phyloP scores from a whole-genome alignment of 2,797 vertebrate genomes.

The Fratercula arctica region DNA sequence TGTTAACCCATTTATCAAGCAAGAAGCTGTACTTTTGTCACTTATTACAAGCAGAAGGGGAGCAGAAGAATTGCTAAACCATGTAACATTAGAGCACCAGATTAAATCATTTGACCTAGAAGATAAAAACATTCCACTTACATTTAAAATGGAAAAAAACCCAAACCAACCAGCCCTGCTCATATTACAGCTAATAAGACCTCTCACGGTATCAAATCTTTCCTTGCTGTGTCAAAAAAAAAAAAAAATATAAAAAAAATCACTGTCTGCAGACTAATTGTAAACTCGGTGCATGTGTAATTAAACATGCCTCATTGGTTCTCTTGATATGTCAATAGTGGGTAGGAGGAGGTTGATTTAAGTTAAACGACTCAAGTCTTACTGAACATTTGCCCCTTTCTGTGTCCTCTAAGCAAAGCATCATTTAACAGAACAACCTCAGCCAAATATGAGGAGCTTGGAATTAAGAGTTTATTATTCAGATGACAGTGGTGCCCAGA shows the following conservation, averaged over 20 bases:
- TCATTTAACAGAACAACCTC: slow-evolving; percentile 25
- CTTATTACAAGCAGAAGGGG: slow-evolving; percentile 44
- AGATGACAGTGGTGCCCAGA: background rate
- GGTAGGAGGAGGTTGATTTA: slow-evolving; percentile 72
- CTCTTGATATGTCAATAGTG: slow-evolving; percentile 65
- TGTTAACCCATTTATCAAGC: slow-evolving; percentile 67
- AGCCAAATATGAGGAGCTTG: background rate
- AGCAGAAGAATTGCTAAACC: slow-evolving; percentile 42
- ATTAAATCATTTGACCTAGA: slow-evolving; percentile 73
- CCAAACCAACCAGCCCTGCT: background rate
- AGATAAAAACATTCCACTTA: slow-evolving; percentile 54
- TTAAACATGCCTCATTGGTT: slow-evolving; percentile 66
- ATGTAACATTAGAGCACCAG: slow-evolving; percentile 54
- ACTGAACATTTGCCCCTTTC: slow-evolving; percentile 42
- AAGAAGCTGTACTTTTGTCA: slow-evolving; percentile 42
- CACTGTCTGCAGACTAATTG: slow-evolving; percentile 46
- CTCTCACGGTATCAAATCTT: slow-evolving; percentile 45
- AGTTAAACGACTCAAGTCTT: slow-evolving; percentile 48
- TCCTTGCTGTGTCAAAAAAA: slow-evolving; percentile 10
- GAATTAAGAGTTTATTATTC: background rate
- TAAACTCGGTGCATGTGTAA: slow-evolving; percentile 53
- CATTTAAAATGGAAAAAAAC: slow-evolving; percentile 32
- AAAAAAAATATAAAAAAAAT: background rate
- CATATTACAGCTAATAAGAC: background rate
- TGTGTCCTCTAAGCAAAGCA: slow-evolving; percentile 27